These are phyloP conservation scores for Tetragnatha montana DNA, from an alignment of 2,888 invertebrate species.

Conservation along the genomic window DNA sequence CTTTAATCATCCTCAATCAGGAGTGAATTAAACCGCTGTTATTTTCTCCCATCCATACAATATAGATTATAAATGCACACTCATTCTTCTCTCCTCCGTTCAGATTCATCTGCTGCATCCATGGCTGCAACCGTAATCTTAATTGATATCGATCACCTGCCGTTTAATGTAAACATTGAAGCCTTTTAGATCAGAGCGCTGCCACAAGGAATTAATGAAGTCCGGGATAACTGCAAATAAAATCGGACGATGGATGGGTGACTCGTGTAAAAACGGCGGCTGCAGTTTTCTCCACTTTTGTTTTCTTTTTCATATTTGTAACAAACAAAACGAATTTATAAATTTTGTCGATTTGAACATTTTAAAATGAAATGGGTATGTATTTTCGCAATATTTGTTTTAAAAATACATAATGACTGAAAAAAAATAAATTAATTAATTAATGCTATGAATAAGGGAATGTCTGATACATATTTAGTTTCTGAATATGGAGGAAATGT, in stretches of 20 bases:
- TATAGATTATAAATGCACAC: slow-evolving; percentile 31
- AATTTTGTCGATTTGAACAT: no score
- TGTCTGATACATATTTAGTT: no score
- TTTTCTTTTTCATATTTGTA: not conserved
- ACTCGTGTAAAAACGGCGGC: not conserved
- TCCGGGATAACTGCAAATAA: not conserved
- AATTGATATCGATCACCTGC: slow-evolving; percentile 55
- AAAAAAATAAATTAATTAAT: no score
- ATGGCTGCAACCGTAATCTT: slow-evolving; percentile 40
- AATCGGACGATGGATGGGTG: not conserved
- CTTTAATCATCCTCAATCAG: not conserved
- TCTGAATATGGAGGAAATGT: no score
- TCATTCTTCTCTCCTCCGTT: not conserved
- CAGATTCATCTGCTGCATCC: slow-evolving; percentile 15
- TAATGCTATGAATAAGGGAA: no score
- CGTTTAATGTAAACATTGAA: slow-evolving; percentile 63
- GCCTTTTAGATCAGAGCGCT: slow-evolving; percentile 28
- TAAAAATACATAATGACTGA: no score
- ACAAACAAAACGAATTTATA: no score
- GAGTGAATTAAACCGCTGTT: not conserved
- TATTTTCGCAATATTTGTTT: no score
- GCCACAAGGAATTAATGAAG: slow-evolving; percentile 60
- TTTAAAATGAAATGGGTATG: no score
- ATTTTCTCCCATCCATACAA: not conserved
- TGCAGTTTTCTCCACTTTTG: not conserved